A percentile compares a stretch with the other conserved stretches of the same genome.
phyloP scores from a whole-genome alignment of 2,888 invertebrate genomes.

The Hirtodrosophila trivittata region DNA sequence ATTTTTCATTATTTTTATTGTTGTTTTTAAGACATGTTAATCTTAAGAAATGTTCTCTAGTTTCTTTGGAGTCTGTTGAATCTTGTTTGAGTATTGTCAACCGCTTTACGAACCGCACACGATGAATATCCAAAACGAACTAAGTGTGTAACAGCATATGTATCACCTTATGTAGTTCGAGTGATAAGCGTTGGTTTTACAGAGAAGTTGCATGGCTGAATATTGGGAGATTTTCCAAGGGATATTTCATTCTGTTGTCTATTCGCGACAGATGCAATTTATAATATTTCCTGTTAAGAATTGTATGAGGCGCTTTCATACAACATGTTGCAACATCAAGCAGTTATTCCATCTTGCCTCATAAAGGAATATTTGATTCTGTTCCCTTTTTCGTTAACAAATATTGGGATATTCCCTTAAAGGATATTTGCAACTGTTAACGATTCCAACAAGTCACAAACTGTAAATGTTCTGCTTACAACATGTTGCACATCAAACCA shows the following conservation, averaged over 20 bases:
- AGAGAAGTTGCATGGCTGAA: constrained; percentile 1
- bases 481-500: too few species aligned
- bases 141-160: constrained; percentile 33
- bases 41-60: neutral
- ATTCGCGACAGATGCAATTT: neutral
- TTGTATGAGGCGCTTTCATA: neutral
- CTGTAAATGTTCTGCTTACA: too few species aligned
- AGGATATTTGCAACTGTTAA: too few species aligned
- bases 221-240: constrained; percentile 11
- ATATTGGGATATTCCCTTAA: too few species aligned
- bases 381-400: too few species aligned
- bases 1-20: neutral
- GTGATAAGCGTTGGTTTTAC: neutral
- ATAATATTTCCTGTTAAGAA: constrained; percentile 5
- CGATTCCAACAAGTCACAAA: too few species aligned
- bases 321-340: constrained; percentile 5
- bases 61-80: too few species aligned
- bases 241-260: neutral
- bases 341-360: constrained; percentile 2
- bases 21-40: neutral
- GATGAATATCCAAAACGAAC: constrained; percentile 52
- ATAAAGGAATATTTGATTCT: neutral
- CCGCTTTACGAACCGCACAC: constrained; percentile 44
- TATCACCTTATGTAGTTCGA: constrained; percentile 23
- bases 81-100: neutral